Evolutionary conservation across 1,140 invertebrate genomes (phyloP).

Genomic region (Calliphora vicina): DNA sequence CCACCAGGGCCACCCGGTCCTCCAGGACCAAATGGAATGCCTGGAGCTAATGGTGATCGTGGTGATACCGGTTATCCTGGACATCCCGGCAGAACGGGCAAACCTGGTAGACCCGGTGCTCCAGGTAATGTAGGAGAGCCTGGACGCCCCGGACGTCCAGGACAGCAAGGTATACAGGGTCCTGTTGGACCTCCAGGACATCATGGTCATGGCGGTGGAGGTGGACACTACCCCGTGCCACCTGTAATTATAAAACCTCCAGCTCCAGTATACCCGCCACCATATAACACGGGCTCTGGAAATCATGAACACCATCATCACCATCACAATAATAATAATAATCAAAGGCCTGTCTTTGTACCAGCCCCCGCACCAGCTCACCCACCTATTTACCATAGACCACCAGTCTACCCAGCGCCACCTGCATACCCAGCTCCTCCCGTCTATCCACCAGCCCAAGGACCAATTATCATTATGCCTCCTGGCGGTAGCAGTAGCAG

Average conservation of each 20-base stretch:
- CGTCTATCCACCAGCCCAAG: neutral
- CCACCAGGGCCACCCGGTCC: neutral
- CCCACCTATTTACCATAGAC: neutral
- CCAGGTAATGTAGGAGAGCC: conserved; percentile 43
- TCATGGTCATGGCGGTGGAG: neutral
- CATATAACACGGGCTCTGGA: neutral
- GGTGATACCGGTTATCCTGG: neutral
- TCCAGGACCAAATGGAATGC: neutral
- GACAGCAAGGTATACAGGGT: conserved; percentile 38
- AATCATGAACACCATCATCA: neutral
- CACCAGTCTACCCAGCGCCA: neutral
- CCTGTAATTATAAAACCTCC: conserved; percentile 27
- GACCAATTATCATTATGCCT: neutral
- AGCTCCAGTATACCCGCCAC: neutral
- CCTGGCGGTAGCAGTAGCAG: too few species aligned
- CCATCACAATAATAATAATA: neutral
- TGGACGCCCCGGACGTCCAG: conserved; percentile 43
- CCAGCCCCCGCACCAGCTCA: too few species aligned
- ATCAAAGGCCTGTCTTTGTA: neutral
- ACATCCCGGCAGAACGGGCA: neutral
- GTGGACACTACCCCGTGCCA: conserved; percentile 30
- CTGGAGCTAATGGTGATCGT: neutral
- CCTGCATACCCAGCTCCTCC: neutral
- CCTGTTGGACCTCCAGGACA: conserved; percentile 1
- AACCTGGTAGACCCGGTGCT: neutral